Evolutionary conservation across 2,797 vertebrate genomes (phyloP), one percentile per base, ranked within the genome.

Genomic region (Antrozous pallidus): DNA sequence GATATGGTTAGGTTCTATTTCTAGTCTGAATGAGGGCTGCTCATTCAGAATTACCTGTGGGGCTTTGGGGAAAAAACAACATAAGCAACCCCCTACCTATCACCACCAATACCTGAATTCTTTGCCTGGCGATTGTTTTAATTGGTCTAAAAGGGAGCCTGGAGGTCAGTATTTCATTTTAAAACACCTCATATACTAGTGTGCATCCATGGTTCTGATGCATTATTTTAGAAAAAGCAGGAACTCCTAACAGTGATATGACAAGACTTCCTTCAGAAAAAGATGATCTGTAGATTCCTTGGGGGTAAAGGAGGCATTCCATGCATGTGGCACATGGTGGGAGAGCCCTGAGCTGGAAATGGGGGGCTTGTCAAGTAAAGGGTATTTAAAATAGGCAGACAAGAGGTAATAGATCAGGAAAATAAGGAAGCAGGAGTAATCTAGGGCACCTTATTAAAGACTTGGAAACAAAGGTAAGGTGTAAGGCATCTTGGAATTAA

Each of bases 401-500:
- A 6, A n/a, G 38, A 91, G 6, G 10, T 45, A 71, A 75, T 38
- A 82, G 45, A 67, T 74, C 63, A 90, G 51, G 22, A 81, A 58
- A 61, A 82, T 45, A 83, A 40, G 75, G 63, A 45, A 82, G n/a
- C 16, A 74, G 5, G 9, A 26, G 36, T 92, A 54, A 96, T 93
- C 77, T 95, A 38, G 89, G 93, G 8, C 33, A 58, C 49, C 26
- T 80, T 86, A 45, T 77, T 95, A 88, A 92, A 95, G 40, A 89
- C 75, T 82, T 95, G 63, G 69, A 69, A 87, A 84, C 49, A 85
- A 94, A 89, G 67, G 26, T 94, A 94, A 90, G 67, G 90, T 91
- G 90, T 91, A 91, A 96, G 71, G 51, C 77, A 79, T 93, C 90
- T 94, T 96, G 89, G 91, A 94, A 91, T 94, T 93, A 92, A 92